phyloP scores from a whole-genome alignment of 2,888 invertebrate genomes.

The Drosophila setosimentum region DNA sequence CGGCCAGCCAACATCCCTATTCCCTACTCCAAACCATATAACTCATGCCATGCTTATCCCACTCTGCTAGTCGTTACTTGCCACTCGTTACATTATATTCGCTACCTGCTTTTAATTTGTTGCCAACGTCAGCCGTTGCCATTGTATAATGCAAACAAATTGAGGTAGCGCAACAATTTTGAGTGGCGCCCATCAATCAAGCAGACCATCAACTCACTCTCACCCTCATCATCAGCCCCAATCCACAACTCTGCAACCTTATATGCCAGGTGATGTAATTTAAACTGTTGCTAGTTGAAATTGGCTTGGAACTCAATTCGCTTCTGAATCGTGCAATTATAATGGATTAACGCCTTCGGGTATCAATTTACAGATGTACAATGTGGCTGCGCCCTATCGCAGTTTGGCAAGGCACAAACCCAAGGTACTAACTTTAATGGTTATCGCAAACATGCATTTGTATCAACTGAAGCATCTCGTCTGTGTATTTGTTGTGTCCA shows the following conservation, averaged over 20 bases:
- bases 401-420: slow-evolving; percentile 82
- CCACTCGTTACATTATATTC: slow-evolving; percentile 13
- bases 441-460: neutral
- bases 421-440: slow-evolving; percentile 74
- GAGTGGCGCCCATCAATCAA: slow-evolving; percentile 65
- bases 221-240: neutral
- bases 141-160: slow-evolving; percentile 61
- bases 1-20: neutral
- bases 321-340: slow-evolving; percentile 23
- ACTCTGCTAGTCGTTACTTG: slow-evolving; percentile 6
- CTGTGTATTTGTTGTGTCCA: slow-evolving; percentile 13
- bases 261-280: slow-evolving; percentile 5
- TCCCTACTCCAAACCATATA: neutral
- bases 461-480: neutral
- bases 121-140: slow-evolving; percentile 24
- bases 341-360: slow-evolving; percentile 64
- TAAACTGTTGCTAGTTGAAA: slow-evolving; percentile 24
- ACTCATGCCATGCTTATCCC: neutral
- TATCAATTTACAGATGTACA: slow-evolving; percentile 83
- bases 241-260: neutral
- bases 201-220: neutral
- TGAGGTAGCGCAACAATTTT: slow-evolving; percentile 57
- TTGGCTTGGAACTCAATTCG: slow-evolving; percentile 23
- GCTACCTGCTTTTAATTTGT: slow-evolving; percentile 40
- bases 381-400: slow-evolving; percentile 84